phyloP scores from a whole-genome alignment of 2,797 vertebrate species.

The Mareca penelope region DNA sequence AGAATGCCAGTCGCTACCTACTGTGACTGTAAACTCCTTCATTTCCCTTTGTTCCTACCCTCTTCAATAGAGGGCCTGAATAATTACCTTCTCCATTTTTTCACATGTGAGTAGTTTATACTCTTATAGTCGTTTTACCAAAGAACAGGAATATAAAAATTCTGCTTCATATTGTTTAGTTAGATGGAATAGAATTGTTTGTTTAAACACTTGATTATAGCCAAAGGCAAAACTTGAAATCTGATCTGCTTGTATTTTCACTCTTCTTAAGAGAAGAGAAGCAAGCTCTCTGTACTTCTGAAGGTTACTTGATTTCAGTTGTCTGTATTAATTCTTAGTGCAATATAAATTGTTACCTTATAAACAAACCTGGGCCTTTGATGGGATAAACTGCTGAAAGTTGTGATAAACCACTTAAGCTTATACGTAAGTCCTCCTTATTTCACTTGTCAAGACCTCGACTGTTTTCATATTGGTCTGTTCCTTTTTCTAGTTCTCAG shows the following conservation, averaged over 20 bases:
- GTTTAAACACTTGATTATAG: not conserved
- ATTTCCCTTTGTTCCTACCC: not conserved
- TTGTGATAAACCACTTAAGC: not conserved
- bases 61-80: not conserved
- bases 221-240: not conserved
- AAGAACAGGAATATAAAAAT: not conserved
- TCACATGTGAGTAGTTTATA: not conserved
- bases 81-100: not conserved
- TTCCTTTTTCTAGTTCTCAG: slow-evolving; percentile 52
- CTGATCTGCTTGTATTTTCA: not conserved
- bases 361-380: not conserved
- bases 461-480: not conserved
- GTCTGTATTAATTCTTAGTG: not conserved
- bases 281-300: not conserved
- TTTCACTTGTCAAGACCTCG: not conserved
- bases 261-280: not conserved
- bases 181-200: not conserved
- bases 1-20: not conserved
- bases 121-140: not conserved
- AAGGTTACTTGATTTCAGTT: not conserved
- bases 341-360: not conserved
- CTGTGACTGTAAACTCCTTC: not conserved
- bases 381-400: not conserved
- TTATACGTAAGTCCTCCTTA: not conserved
- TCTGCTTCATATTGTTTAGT: not conserved